Conservation (phyloP, 35 echinoderm and acorn worm genomes). For the Apostichopus parvimensis region DNA sequence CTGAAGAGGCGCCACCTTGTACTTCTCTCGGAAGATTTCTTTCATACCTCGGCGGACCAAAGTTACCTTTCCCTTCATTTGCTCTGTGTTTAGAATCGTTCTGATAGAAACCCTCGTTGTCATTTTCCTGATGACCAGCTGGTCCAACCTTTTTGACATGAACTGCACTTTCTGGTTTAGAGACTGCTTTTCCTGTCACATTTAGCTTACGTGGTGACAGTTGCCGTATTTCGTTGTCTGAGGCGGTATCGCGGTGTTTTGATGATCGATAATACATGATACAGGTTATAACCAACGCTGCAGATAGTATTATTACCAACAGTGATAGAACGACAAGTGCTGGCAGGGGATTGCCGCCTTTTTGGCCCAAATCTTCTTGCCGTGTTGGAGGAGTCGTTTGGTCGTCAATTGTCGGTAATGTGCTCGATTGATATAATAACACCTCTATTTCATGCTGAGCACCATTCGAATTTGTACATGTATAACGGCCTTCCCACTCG, state of each 20-base stretch:
- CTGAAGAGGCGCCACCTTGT: background rate
- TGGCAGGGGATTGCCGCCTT: no score
- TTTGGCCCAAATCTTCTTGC: no score
- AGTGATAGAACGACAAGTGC: background rate
- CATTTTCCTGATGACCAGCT: background rate
- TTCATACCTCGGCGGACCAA: background rate
- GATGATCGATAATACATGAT: background rate
- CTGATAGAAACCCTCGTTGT: background rate
- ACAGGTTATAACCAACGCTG: background rate
- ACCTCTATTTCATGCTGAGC: background rate
- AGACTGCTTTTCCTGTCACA: background rate
- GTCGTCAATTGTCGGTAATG: background rate
- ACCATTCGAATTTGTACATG: background rate
- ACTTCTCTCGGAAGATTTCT: background rate
- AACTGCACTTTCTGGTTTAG: background rate
- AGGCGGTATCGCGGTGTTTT: no score
- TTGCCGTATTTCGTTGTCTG: no score
- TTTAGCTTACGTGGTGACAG: background rate
- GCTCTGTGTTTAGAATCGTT: no score
- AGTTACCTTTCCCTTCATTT: background rate
- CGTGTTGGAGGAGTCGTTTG: background rate
- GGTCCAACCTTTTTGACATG: background rate
- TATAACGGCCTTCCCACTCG: conserved; percentile 12
- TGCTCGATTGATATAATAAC: background rate
- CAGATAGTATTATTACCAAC: background rate